These are phyloP conservation scores for Platyrinchus mystaceus DNA, from an alignment of 2,797 vertebrate genomes.

Conservation along the genomic window DNA sequence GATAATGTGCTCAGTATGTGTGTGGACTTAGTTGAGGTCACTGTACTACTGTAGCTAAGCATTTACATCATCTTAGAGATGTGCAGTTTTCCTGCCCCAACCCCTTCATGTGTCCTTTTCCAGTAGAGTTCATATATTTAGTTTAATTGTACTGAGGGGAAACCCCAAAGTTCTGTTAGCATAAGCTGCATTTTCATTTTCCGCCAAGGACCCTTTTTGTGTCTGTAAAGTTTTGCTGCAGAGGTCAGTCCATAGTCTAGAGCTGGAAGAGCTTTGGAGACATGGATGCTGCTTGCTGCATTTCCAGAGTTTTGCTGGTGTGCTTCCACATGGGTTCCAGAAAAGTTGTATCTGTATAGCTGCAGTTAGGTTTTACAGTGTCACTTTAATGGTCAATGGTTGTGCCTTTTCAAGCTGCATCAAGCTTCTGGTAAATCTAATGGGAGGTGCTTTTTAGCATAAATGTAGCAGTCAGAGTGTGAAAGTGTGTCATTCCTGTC, in stretches of 20 bases:
- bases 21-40: neutral
- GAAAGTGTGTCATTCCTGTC: neutral
- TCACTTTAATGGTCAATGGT: neutral
- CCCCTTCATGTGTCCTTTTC: neutral
- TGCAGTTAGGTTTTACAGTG: neutral
- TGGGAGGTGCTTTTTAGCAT: neutral
- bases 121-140: neutral
- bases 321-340: neutral
- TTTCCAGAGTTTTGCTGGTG: neutral
- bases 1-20: rapidly evolving
- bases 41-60: neutral
- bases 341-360: neutral
- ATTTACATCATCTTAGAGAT: neutral
- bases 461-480: rapidly evolving
- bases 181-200: neutral
- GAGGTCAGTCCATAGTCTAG: rapidly evolving
- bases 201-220: neutral
- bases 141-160: neutral
- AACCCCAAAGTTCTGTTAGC: neutral
- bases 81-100: neutral
- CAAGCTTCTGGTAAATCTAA: neutral
- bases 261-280: neutral
- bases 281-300: neutral
- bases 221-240: neutral
- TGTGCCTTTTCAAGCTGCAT: neutral